These are phyloP conservation scores for Poicephalus gulielmi DNA, from an alignment of 2,113 vertebrate species.

Conservation along the genomic window DNA sequence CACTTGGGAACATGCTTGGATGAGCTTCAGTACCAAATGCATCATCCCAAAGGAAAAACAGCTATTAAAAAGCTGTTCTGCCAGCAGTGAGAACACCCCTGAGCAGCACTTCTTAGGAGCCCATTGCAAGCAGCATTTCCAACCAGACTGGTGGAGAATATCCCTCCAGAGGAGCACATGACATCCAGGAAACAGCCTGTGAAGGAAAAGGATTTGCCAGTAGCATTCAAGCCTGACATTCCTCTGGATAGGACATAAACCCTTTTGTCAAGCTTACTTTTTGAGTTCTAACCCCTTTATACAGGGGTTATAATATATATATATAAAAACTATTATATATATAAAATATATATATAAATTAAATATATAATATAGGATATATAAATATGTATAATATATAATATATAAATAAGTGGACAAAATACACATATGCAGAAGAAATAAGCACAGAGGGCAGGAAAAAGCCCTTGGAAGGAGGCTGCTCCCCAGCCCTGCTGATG, in stretches of 20 bases:
- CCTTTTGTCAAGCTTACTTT: neutral
- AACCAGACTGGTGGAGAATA: neutral
- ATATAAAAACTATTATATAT: too few relatives aligned
- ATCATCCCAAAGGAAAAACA: neutral
- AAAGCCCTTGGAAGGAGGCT: neutral
- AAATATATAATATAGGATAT: neutral
- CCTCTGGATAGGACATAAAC: neutral
- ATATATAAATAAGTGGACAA: neutral
- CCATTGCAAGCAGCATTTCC: neutral
- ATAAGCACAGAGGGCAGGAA: neutral
- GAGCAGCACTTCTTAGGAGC: neutral
- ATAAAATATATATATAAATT: neutral
- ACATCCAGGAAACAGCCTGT: neutral
- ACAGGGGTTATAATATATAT: neutral
- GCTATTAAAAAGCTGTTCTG: neutral
- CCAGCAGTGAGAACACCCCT: neutral
- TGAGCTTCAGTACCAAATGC: neutral
- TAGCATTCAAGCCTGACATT: neutral
- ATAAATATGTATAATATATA: neutral
- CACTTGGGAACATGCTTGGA: neutral
- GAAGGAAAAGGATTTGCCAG: neutral
- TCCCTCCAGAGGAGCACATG: neutral
- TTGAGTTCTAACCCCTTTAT: neutral
- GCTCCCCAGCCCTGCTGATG: neutral
- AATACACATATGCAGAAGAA: neutral